Evolutionary conservation across 2,888 invertebrate genomes (phyloP), one percentile per base, ranked within the genome.

Genomic region (Phortica okadai): DNA sequence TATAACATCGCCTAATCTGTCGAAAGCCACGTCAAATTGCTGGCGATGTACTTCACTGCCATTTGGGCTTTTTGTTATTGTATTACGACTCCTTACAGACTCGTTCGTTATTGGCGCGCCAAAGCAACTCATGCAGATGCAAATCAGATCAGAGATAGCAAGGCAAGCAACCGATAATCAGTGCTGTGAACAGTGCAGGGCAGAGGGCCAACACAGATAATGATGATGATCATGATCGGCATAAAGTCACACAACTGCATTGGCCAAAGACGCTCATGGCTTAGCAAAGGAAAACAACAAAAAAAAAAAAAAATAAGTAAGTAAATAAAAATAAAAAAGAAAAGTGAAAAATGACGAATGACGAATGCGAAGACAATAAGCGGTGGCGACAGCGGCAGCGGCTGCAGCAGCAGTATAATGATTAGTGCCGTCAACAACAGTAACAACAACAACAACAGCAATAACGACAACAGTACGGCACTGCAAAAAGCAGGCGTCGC

Each of bases 371-470:
- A 41, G 42, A 66, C 66, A 66, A 66, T 66, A 66, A 42, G 66
- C 66, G 42, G 66, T 42, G n/a, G 42, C 42, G n/a, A 14, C 41
- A 3, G 56, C 14, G n/a, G 66, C 66, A 44, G 14, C 44, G 16
- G 66, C 66, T 6, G 66, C 66, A n/a, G 41, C 64, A 33, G 50
- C 69, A 16, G 62, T 16, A 69, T 69, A 69, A 69, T 69, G 69
- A 69, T 69, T 69, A 69, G 69, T 69, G 69, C 69, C 69, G 69
- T 69, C 69, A 69, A 69, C 67, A 69, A 56, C 66, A n/a, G 66
- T n/a, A 41, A 56, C 66, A 41, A 66, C n/a, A 59, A 16, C 59
- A 59, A 59, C 16, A 59, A 16, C 16, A 59, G 21, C 8, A 6
- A 16, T 16, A 8, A 58, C 16, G 21, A 8, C 16, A 59, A 16